Evolutionary conservation across 2,113 vertebrate species (phyloP), one percentile per base, ranked within the genome.

Genomic region (Gobiocypris rarus): DNA sequence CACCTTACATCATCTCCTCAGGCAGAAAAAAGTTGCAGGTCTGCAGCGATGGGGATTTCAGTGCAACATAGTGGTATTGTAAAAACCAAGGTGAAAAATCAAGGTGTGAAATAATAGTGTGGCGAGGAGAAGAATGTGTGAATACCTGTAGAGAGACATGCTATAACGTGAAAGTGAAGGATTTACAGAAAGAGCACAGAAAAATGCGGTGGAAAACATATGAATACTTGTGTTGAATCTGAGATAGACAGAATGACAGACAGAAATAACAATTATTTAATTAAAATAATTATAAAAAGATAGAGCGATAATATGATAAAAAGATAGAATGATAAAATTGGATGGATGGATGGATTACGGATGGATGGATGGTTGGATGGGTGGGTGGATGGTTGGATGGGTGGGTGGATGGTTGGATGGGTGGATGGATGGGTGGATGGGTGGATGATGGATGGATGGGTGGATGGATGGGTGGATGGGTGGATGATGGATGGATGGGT

Each of bases 1-100:
- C 59, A 70, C 41, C 76, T 81, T 74, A 81, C 81, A 75, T 86
- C 85, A 69, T 84, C 85, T 58, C 69, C 19, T 73, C 65, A 41
- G 28, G 69, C 38, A 56, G 24, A 38, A 54, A 69, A 73, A 73
- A 24, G 38, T 50, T 45, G 75, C 86, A 84, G 77, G 70, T 76
- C 75, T 56, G 52, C 22, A 67, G 69, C 34, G 6, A 58, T 24
- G 61, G 22, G 28, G 22, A 73, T 41, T 59, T 79, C 1, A 75
- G 22, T 22, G 9, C 67, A 43, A 38, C 26, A 65, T 54, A 28
- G 24, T 38, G 50, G 54, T 48, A 48, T 13, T 71, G 9, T 14
- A 28, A 54, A 69, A 59, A 71, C 24, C 22, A 31, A 19, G n/a
- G 13, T 19, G 8, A 13, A 56, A n/a, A 65, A 8, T 61, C n/a